Percentiles rank a stretch among this genome's conserved stretches.
Conservation (phyloP, 2,888 invertebrate species). For the Oxystoma pomonae region DNA sequence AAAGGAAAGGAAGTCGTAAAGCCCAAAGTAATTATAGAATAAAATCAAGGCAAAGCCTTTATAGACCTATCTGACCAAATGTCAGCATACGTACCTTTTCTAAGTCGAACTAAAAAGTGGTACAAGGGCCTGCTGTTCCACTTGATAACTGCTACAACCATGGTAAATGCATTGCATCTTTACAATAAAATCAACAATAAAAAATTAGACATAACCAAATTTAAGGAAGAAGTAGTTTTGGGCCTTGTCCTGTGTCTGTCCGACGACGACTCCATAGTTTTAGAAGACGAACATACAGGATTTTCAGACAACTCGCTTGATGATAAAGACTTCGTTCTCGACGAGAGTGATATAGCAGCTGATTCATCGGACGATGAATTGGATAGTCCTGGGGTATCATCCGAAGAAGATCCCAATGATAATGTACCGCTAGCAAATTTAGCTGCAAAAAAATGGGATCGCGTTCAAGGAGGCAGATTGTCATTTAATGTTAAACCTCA, state of each 20-base stretch:
- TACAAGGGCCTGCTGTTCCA: slow-evolving; percentile 16
- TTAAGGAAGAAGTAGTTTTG: slow-evolving; percentile 12
- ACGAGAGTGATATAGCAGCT: too few relatives aligned
- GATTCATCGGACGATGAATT: too few relatives aligned
- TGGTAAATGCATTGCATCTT: slow-evolving; percentile 16
- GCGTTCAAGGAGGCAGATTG: slow-evolving; percentile 6
- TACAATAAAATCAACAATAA: slow-evolving; percentile 17
- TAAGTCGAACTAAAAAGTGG: slow-evolving; percentile 14
- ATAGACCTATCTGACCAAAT: slow-evolving; percentile 18
- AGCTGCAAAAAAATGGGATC: slow-evolving; percentile 9
- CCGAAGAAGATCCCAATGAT: too few relatives aligned
- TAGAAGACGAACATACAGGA: slow-evolving; percentile 2
- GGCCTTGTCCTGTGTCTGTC: slow-evolving; percentile 9
- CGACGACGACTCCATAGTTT: not conserved
- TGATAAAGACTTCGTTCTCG: not conserved
- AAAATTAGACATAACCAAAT: slow-evolving; percentile 12
- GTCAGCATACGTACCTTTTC: slow-evolving; percentile 10
- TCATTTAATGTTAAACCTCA: slow-evolving; percentile 5
- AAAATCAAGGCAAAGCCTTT: slow-evolving; percentile 13
- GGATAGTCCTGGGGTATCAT: too few relatives aligned
- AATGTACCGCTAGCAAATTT: slow-evolving; percentile 5
- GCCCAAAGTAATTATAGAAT: not conserved
- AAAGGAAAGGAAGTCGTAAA: slow-evolving; percentile 11
- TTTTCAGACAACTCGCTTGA: slow-evolving; percentile 5
- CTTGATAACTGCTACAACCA: slow-evolving; percentile 14